Evolutionary conservation across 2,797 vertebrate species (phyloP), one percentile per base, ranked within the genome.

Genomic region (Xiphorhynchus erythropygius): DNA sequence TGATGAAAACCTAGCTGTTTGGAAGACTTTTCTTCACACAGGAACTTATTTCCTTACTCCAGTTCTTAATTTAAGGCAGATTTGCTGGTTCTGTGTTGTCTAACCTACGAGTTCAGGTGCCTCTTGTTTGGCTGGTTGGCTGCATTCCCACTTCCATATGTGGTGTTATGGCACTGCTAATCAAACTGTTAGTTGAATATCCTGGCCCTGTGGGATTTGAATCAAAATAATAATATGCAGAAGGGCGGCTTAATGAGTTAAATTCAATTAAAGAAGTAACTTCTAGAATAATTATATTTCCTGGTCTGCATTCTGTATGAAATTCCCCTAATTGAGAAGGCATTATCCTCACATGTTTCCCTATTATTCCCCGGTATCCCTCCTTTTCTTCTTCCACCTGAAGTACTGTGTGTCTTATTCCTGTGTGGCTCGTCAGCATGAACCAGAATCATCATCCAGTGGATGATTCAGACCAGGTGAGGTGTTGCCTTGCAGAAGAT

Each of bases 391-490:
- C 39, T 60, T 74, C 42, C 9, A 9, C 5, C 6, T 60, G 33
- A 67, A 7, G 5, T 71, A 19, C 15, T 14, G 0, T 25, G 33
- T 47, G 9, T 47, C 4, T 82, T 63, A 24, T n/a, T 56, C 32
- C 32, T 39, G 4, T 19, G 37, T 4, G 4, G 18, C 27, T 64
- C 22, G 19, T 68, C 32, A 11, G 1, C 5, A 2, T 7, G 46
- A 70, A 37, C 17, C 18, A 39, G 27, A 60, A 39, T 39, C 18
- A 21, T 21, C 5, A 28, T 41, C 37, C 59, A 84, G 39, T 16
- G 39, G 7, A 17, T 42, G 32, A 28, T 44, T 52, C n/a, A 60
- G 27, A 4, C 10, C 25, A 3, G 0, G 0, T 9, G 49, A 59
- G 30, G 5, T 39, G 90, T 85, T 90, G 11, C 19, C 6, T 35